These are phyloP conservation scores for Drosophila athabasca DNA, from an alignment of 1,140 invertebrate genomes.

Conservation along the genomic window DNA sequence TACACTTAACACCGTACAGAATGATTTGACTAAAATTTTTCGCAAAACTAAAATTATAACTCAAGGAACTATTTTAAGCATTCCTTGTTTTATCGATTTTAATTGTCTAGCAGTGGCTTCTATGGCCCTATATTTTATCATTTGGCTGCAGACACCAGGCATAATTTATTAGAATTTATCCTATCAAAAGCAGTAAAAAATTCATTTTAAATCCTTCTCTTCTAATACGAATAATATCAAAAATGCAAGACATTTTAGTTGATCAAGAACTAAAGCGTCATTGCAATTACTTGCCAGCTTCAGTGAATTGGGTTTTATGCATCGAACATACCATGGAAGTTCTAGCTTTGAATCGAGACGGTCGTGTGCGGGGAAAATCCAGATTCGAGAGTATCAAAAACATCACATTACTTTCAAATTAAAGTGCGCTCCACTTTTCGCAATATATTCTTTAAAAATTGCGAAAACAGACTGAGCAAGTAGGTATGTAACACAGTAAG, in stretches of 20 bases:
- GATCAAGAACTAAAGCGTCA: slow-evolving; percentile 93
- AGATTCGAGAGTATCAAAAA: no score
- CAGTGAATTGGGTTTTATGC: slow-evolving; percentile 96
- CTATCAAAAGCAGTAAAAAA: slow-evolving; percentile 27
- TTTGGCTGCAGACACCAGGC: slow-evolving; percentile 35
- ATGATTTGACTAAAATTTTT: slow-evolving; percentile 48
- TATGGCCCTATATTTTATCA: slow-evolving; percentile 9
- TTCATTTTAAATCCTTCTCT: slow-evolving; percentile 96
- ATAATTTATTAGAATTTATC: slow-evolving; percentile 57
- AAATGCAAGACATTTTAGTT: slow-evolving; percentile 97
- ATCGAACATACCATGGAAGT: slow-evolving; percentile 97
- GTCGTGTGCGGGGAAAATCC: no score
- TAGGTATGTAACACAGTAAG: no score
- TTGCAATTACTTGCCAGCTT: slow-evolving; percentile 94
- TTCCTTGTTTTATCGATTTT: slow-evolving; percentile 26
- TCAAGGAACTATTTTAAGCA: no score
- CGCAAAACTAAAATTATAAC: no score
- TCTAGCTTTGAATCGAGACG: no score
- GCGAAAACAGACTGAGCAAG: no score
- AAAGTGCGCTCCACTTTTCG: no score
- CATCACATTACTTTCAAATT: no score
- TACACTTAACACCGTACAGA: slow-evolving; percentile 5
- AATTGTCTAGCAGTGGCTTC: slow-evolving; percentile 22
- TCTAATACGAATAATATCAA: slow-evolving; percentile 96
- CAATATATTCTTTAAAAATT: no score